Percentiles rank a stretch among this genome's conserved stretches.
Evolutionary conservation across 2,888 invertebrate genomes (phyloP).

Genomic region (Polylopha cassiicola): DNA sequence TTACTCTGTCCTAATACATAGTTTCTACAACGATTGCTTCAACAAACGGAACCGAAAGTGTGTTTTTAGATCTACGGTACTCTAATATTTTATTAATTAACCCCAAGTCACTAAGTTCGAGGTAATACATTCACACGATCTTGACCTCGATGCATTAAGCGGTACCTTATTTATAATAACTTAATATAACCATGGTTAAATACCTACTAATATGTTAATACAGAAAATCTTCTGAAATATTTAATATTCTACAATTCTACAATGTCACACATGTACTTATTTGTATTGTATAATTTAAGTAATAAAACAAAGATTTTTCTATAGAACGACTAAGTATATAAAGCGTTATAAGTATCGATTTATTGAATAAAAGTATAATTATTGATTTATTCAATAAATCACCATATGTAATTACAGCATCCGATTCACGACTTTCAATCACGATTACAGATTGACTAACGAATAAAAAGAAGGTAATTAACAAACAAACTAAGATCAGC

Average conservation of each 20-base stretch:
- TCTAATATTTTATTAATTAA: slow-evolving; percentile 11
- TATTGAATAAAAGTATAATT: too few species aligned
- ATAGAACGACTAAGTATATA: too few species aligned
- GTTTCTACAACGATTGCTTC: too few species aligned
- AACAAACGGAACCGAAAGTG: slow-evolving; percentile 7
- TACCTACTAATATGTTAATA: slow-evolving; percentile 17
- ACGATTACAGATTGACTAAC: slow-evolving; percentile 13
- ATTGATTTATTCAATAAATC: too few species aligned
- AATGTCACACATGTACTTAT: too few species aligned
- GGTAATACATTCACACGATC: slow-evolving; percentile 14
- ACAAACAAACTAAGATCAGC: slow-evolving; percentile 17
- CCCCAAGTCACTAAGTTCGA: slow-evolving; percentile 12
- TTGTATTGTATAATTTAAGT: too few species aligned
- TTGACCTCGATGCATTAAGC: slow-evolving; percentile 15
- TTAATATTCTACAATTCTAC: too few species aligned
- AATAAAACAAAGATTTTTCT: too few species aligned
- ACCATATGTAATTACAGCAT: not conserved
- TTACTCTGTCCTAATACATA: too few species aligned
- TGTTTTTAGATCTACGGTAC: too few species aligned
- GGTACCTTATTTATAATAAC: slow-evolving; percentile 11
- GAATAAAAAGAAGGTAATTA: slow-evolving; percentile 18
- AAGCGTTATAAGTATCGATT: too few species aligned
- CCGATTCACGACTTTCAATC: slow-evolving; percentile 13
- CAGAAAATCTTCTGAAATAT: too few species aligned
- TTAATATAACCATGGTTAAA: slow-evolving; percentile 1